Evolutionary conservation across 2,113 vertebrate genomes (phyloP), one percentile per base, ranked within the genome.

Genomic region (Chloroceryle aenea): DNA sequence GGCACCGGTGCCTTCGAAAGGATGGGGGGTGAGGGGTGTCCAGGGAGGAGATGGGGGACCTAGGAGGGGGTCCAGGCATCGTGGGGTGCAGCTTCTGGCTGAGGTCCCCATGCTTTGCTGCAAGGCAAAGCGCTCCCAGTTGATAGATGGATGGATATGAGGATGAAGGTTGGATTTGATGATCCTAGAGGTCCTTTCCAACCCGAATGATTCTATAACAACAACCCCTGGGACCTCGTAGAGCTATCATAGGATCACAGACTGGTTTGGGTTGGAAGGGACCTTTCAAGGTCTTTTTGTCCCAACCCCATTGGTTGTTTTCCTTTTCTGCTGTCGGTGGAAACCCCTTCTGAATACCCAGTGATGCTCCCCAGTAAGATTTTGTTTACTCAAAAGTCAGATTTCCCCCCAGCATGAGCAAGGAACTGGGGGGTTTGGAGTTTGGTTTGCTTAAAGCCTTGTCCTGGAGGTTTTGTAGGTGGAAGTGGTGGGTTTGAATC

Each of bases 211-310:
- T 40, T 40, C 4, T 5, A 14, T 17, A 11, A 11, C 8, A 7
- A 4, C 13, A 10, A 0, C 5, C 18, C n/a, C 23, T 2, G 0
- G 61, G 13, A 59, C 26, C 26, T 32, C 0, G 0, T 2, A 38
- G 26, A 30, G 50, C 15, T 14, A 17, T 38, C 38, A 6, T 20
- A 42, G 27, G 6, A 30, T 64, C 18, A 6, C 20, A 8, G 62
- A 15, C 19, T 64, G 26, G 27, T 20, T 64, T 64, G 38, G 62
- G 26, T 18, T 18, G 62, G 62, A 64, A 64, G 38, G 18, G 61
- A 40, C 38, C 61, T 64, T 27, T 38, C 11, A 42, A 64, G 18
- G 62, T 42, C 18, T 9, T 20, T 18, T 21, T 42, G 38, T 42
- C 27, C 27, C 18, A 30, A 29, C 34, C 36, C 36, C 38, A 20